Percentiles rank a stretch among this genome's conserved stretches.
These are phyloP conservation scores for Cistogaster globosa DNA, from an alignment of 2,888 invertebrate genomes.

Conservation along the genomic window DNA sequence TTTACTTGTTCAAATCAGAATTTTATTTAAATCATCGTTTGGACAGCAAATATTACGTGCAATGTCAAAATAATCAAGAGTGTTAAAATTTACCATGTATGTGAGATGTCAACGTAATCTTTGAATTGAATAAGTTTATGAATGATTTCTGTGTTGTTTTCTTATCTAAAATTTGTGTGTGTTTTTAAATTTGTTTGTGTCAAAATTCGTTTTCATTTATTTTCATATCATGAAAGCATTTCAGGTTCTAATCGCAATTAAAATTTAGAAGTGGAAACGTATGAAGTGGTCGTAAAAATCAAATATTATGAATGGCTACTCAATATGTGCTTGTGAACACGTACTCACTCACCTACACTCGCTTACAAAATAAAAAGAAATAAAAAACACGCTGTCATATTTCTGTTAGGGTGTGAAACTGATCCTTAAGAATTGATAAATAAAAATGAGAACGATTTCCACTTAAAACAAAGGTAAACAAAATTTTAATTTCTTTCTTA, in stretches of 20 bases:
- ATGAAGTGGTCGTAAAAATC: constrained; percentile 18
- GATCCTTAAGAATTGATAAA: constrained; percentile 63
- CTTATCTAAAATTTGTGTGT: neutral
- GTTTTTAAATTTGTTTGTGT: neutral
- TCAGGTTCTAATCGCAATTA: constrained; percentile 37
- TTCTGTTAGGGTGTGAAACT: constrained; percentile 34
- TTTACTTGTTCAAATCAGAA: no score
- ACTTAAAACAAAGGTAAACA: constrained; percentile 24
- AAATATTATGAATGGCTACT: constrained; percentile 52
- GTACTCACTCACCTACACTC: constrained; percentile 4
- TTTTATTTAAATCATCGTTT: no score
- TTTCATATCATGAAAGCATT: neutral
- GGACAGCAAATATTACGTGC: no score
- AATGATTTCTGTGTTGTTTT: neutral
- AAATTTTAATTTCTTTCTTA: no score
- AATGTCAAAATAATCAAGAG: no score
- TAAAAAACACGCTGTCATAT: no score
- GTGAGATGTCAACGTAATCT: no score
- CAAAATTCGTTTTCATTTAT: neutral
- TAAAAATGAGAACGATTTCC: constrained; percentile 13
- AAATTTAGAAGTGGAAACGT: constrained; percentile 28
- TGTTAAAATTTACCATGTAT: no score
- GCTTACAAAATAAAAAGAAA: no score
- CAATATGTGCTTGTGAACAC: constrained; percentile 18
- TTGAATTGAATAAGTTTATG: neutral